Evolutionary conservation across 1,140 invertebrate species (phyloP).

Genomic region (Zaprionus tsacasi): DNA sequence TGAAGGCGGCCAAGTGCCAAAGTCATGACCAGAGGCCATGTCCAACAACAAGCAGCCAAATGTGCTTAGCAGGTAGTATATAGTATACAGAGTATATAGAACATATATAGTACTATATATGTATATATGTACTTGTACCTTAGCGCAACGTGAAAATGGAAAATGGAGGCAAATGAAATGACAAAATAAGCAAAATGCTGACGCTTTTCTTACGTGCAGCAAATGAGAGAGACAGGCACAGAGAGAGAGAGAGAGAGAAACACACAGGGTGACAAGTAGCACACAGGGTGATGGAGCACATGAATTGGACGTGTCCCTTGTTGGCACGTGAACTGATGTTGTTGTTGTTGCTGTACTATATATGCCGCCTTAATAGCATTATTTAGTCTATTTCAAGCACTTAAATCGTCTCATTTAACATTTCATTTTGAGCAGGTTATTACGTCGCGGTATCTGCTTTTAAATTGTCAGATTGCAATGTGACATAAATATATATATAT

Average conservation of each 20-base stretch:
- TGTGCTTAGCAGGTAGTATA: conserved; percentile 46
- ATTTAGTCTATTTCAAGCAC: conserved; percentile 30
- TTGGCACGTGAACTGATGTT: conserved; percentile 35
- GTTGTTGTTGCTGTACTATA: background rate
- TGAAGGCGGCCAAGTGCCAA: conserved; percentile 63
- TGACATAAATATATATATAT: conserved; percentile 11
- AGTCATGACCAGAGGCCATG: conserved; percentile 64
- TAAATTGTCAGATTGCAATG: conserved; percentile 38
- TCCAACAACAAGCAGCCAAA: conserved; percentile 24
- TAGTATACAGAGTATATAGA: background rate
- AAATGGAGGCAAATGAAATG: conserved; percentile 21
- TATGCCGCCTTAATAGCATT: conserved; percentile 14
- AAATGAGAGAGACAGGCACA: conserved; percentile 15
- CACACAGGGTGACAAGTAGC: conserved; percentile 3
- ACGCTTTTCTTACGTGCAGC: conserved; percentile 47
- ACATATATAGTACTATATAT: conserved; percentile 14
- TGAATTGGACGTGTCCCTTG: conserved; percentile 15
- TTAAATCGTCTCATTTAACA: conserved; percentile 35
- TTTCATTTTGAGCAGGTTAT: conserved; percentile 44
- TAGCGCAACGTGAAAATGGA: conserved; percentile 49
- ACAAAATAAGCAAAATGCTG: conserved; percentile 38
- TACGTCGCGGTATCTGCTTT: conserved; percentile 17
- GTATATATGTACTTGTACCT: conserved; percentile 25
- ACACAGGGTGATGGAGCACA: conserved; percentile 34
- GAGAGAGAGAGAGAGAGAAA: background rate